Evolutionary conservation across 2,888 invertebrate species (phyloP), one percentile per base, ranked within the genome.

Genomic region (Oxyscelio sp.): DNA sequence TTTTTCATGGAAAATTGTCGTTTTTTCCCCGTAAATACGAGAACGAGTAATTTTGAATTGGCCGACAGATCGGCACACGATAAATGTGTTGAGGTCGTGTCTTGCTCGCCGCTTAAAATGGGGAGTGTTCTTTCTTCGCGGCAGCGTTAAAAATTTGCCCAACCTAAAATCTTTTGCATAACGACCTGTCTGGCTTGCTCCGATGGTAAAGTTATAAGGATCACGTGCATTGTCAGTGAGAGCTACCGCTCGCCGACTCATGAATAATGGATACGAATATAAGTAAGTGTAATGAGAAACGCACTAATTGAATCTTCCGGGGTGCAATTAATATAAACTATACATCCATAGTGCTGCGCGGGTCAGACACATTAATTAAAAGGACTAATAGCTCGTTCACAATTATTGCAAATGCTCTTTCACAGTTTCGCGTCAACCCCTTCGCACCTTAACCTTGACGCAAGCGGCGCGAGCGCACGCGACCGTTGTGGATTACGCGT

Each of bases 271-370:
- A 93, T 92, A 88, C 87, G 85, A 85, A 89, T 91, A 89, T 91
- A 92, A 91, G 90, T 91, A 90, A 92, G 90, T 89, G 92, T 92
- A 93, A 93, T 91, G 93, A 93, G 93, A 91, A 91, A 92, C 91
- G 91, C 92, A 91, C 92, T 93, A 93, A 93, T 93, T 93, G 93
- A 93, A 92, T 93, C 93, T 93, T 92, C 93, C 91, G 91, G 90
- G 90, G 90, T 91, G 90, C 91, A 93, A 93, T 93, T 93, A 93
- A 93, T 93, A 92, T 90, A 91, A 92, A 92, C 91, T 90, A 90
- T 91, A 89, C 90, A 88, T 89, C 89, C 87, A 87, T 87, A 83
- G 87, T 85, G 27, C 24, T 83, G 85, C 85, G 71, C 83, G 87
- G 87, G 85, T 85, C 85, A 89, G 79, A 87, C 87, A 87, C 89